Conservation (phyloP, 2,797 vertebrate species). For the Ibycter americanus region DNA sequence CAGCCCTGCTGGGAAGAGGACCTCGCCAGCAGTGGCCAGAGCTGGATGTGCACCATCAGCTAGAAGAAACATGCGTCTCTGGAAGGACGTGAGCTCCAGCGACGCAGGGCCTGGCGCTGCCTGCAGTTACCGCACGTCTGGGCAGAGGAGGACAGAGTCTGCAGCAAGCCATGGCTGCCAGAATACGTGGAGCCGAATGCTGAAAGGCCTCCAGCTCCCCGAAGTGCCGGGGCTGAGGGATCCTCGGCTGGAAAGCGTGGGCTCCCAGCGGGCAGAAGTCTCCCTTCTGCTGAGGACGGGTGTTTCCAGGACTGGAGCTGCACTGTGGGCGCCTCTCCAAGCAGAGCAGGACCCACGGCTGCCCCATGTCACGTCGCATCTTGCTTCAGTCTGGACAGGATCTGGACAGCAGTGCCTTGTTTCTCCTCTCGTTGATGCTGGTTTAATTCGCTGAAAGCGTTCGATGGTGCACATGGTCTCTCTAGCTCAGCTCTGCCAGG, state of each 20-base stretch:
- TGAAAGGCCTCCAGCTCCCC: not conserved
- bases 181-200: fast-evolving
- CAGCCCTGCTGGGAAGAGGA: not conserved
- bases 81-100: not conserved
- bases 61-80: not conserved
- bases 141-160: not conserved
- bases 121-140: not conserved
- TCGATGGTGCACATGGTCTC: not conserved
- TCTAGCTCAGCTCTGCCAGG: not conserved
- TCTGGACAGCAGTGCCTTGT: not conserved
- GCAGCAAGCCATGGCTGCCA: not conserved
- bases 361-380: fast-evolving
- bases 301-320: fast-evolving
- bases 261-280: not conserved
- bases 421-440: not conserved
- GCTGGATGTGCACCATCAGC: not conserved
- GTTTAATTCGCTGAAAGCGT: not conserved
- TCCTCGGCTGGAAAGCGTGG: not conserved
- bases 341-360: not conserved
- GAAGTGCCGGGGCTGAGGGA: fast-evolving
- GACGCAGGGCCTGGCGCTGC: not conserved
- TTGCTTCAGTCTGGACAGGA: not conserved
- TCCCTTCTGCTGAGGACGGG: fast-evolving
- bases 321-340: fast-evolving
- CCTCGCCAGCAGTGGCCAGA: not conserved